Percentiles rank a stretch among this genome's conserved stretches.
These are phyloP conservation scores for Daktulosphaira vitifoliae DNA, from an alignment of 1,140 invertebrate species.

Conservation along the genomic window DNA sequence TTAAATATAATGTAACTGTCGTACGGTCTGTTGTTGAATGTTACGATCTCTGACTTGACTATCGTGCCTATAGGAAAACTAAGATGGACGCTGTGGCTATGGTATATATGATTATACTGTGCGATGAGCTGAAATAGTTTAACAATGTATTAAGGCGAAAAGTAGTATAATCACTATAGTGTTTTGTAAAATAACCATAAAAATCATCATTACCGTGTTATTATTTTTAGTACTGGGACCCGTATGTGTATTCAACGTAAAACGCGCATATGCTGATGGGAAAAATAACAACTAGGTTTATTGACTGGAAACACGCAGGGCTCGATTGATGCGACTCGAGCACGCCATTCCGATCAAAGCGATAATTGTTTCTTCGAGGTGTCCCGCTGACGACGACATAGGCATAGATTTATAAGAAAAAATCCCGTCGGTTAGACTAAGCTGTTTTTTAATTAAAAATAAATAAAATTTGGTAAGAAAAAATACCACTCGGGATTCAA, in stretches of 20 bases:
- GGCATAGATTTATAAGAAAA: too few species aligned
- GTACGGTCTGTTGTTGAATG: too few species aligned
- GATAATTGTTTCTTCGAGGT: conserved; percentile 11
- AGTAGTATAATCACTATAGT: conserved; percentile 9
- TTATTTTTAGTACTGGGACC: background rate
- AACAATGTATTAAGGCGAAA: conserved; percentile 8
- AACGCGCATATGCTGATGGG: conserved; percentile 11
- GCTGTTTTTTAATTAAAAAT: too few species aligned
- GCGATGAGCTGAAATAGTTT: too few species aligned
- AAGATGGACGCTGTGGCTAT: too few species aligned
- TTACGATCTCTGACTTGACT: too few species aligned
- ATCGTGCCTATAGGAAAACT: too few species aligned
- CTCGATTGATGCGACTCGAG: conserved; percentile 20
- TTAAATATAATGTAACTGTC: too few species aligned
- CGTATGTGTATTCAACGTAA: conserved; percentile 7
- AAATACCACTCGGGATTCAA: too few species aligned
- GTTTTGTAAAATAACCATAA: conserved; percentile 1
- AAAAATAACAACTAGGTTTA: conserved; percentile 27
- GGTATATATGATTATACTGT: too few species aligned
- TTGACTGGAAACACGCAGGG: conserved; percentile 16
- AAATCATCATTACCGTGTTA: conserved; percentile 19
- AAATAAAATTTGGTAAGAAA: too few species aligned
- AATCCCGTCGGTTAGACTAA: too few species aligned
- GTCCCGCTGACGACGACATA: background rate
- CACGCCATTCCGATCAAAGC: conserved; percentile 24